Percentiles rank a stretch among this genome's conserved stretches.
Conservation (phyloP, 2,113 vertebrate genomes). For the Hoplias malabaricus region DNA sequence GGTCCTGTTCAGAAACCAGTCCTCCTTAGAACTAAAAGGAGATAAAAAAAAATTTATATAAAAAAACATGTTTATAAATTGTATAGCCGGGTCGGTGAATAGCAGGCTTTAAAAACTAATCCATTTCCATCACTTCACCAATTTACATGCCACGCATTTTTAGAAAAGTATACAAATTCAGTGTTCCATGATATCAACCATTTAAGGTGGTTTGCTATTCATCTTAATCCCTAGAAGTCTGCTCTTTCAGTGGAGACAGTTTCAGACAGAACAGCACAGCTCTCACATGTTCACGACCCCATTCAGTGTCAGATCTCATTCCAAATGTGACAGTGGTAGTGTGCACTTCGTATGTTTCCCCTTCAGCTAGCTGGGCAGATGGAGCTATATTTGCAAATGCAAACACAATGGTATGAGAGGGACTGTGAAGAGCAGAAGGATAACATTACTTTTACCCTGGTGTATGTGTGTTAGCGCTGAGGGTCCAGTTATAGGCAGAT, state of each 20-base stretch:
- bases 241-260: not conserved
- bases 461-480: not conserved
- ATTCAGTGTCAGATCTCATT: not conserved
- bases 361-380: not conserved
- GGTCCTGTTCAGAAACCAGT: no score
- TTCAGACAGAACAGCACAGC: not conserved
- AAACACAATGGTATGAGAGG: not conserved
- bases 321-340: not conserved
- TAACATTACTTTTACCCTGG: constrained; percentile 4
- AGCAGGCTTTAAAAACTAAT: no score
- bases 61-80: no score
- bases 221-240: not conserved
- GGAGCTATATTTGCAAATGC: not conserved
- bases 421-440: not conserved
- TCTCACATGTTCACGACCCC: not conserved
- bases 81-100: no score
- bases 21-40: no score
- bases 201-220: not conserved
- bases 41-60: no score
- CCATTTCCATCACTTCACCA: no score
- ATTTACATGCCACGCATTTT: no score
- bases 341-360: not conserved
- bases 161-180: no score
- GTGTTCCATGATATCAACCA: no score
- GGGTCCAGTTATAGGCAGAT: not conserved